Conservation (phyloP, 2,888 invertebrate species). For the Synergus itoensis region DNA sequence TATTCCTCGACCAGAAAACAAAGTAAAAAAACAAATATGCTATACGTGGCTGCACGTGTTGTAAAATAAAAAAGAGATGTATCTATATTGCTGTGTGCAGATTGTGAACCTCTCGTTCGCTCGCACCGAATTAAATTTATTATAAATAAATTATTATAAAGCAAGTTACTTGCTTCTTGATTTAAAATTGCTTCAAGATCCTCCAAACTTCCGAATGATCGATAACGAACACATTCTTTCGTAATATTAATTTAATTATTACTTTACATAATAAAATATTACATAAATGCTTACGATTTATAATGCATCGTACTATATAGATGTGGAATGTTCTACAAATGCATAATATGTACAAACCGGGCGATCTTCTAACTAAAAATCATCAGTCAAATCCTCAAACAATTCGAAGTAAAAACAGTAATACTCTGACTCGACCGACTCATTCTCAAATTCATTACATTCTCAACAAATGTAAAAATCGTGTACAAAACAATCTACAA, state of each 20-base stretch:
- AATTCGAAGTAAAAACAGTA: background rate
- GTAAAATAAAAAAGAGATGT: constrained; percentile 70
- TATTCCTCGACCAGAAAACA: constrained; percentile 68
- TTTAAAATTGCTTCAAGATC: background rate
- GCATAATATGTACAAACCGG: constrained; percentile 16
- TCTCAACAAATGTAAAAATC: constrained; percentile 32
- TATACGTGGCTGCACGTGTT: constrained; percentile 72
- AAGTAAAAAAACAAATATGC: constrained; percentile 56
- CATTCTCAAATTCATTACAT: constrained; percentile 1
- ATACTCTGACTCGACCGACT: background rate
- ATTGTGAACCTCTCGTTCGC: constrained; percentile 63
- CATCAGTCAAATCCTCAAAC: constrained; percentile 13
- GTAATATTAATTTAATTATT: constrained; percentile 36
- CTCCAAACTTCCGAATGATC: background rate
- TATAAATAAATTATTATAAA: constrained; percentile 76
- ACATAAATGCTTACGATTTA: constrained; percentile 21
- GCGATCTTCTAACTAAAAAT: constrained; percentile 24
- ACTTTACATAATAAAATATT: constrained; percentile 43
- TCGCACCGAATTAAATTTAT: constrained; percentile 70
- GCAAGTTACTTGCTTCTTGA: constrained; percentile 45
- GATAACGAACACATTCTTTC: background rate
- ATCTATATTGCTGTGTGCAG: constrained; percentile 66
- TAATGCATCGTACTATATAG: constrained; percentile 28
- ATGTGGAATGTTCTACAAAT: constrained; percentile 36
- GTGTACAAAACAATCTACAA: constrained; percentile 29